These are phyloP conservation scores for Drosophila yooni DNA, from an alignment of 2,888 invertebrate species.

Conservation along the genomic window DNA sequence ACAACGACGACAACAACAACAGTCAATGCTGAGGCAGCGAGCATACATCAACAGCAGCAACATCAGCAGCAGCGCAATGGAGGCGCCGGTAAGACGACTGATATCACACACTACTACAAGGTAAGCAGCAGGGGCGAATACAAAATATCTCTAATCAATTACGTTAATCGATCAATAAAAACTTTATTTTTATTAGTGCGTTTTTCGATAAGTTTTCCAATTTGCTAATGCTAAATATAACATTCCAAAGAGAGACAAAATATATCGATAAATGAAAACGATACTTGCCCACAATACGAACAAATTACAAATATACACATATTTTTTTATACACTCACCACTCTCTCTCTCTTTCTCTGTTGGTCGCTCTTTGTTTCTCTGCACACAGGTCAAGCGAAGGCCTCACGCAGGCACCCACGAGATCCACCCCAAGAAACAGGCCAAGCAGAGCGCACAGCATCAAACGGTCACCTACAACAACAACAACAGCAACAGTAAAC, in stretches of 20 bases:
- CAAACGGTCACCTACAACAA: constrained; percentile 74
- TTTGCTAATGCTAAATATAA: neutral
- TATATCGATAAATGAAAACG: neutral
- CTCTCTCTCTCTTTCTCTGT: neutral
- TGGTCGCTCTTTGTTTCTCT: constrained; percentile 9
- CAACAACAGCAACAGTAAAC: constrained; percentile 36
- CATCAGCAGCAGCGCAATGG: constrained; percentile 79
- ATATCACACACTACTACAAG: constrained; percentile 85
- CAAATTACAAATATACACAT: neutral
- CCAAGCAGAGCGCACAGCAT: constrained; percentile 82
- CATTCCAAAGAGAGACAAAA: neutral
- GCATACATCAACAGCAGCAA: constrained; percentile 74
- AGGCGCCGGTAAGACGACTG: constrained; percentile 77
- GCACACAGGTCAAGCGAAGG: constrained; percentile 92
- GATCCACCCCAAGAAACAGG: constrained; percentile 86
- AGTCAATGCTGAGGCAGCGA: constrained; percentile 36
- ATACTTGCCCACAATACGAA: neutral
- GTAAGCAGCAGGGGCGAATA: constrained; percentile 60
- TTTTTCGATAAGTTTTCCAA: neutral
- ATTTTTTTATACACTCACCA: neutral
- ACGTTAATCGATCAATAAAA: neutral
- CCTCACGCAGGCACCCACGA: constrained; percentile 78
- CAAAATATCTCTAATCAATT: neutral
- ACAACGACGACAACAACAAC: constrained; percentile 68
- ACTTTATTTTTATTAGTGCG: neutral